A percentile compares a stretch with the other conserved stretches of the same genome.
Conservation (phyloP, 2,113 vertebrate genomes). For the Hippopotamus amphibius region DNA sequence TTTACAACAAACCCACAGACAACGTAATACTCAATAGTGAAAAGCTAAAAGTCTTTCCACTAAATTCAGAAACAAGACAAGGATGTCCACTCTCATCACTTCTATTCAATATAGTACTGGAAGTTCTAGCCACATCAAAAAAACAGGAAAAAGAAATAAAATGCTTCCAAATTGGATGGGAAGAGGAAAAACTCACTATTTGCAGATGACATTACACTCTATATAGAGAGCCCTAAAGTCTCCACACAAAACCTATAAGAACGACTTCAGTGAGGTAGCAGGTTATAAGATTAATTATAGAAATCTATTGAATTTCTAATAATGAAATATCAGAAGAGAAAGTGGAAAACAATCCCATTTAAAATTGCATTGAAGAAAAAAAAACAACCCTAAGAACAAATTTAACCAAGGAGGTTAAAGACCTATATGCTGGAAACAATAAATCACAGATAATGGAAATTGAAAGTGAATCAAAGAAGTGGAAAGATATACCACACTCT, state of each 20-base stretch:
- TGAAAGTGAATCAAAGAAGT: neutral
- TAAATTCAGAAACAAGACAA: neutral
- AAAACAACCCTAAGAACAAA: neutral
- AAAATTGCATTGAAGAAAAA: neutral
- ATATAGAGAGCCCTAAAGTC: neutral
- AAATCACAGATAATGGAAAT: neutral
- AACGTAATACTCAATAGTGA: neutral
- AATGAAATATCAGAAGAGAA: neutral
- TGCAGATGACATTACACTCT: neutral
- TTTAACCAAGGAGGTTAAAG: neutral
- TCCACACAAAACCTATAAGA: neutral
- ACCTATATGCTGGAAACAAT: neutral
- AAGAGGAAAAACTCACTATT: neutral
- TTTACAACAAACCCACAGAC: neutral
- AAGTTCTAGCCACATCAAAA: neutral
- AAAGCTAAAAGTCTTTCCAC: neutral
- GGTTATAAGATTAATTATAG: neutral
- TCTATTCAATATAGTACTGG: neutral
- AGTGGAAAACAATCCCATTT: neutral
- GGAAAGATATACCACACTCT: neutral
- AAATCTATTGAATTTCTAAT: neutral
- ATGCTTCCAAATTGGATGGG: neutral
- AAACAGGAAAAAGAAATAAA: neutral
- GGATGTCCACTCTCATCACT: neutral
- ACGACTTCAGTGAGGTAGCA: neutral